A percentile compares a stretch with the other conserved stretches of the same genome.
These are phyloP conservation scores for Pseudorasbora parva DNA, from an alignment of 2,113 vertebrate species.

Conservation along the genomic window DNA sequence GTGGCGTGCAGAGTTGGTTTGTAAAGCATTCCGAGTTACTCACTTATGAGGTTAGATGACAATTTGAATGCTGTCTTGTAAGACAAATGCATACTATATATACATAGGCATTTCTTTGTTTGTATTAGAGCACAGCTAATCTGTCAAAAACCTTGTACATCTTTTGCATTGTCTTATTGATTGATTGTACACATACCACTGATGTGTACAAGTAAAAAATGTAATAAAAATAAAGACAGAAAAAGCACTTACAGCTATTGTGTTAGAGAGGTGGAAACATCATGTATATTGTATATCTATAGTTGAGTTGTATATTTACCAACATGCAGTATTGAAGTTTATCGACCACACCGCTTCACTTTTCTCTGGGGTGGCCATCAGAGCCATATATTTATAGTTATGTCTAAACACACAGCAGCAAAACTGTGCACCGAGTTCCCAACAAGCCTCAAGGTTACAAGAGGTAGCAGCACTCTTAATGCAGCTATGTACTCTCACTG, in stretches of 20 bases:
- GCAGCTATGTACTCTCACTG: conserved; percentile 27
- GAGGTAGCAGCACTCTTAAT: conserved; percentile 9
- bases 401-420: neutral
- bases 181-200: no score
- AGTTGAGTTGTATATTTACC: neutral
- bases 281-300: neutral
- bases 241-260: neutral
- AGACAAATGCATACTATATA: neutral
- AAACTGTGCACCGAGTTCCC: neutral
- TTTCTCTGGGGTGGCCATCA: conserved; percentile 32
- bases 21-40: neutral
- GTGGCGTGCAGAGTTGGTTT: neutral
- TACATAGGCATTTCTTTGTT: no score
- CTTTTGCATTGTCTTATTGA: neutral
- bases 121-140: neutral
- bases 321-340: neutral
- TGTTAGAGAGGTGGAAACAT: neutral
- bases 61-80: neutral
- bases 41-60: neutral
- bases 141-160: neutral
- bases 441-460: conserved; percentile 8
- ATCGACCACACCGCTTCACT: neutral
- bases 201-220: neutral
- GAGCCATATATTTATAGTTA: conserved; percentile 12
- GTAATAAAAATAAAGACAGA: neutral